A percentile compares a stretch with the other conserved stretches of the same genome.
Evolutionary conservation across 2,888 invertebrate genomes (phyloP).

Genomic region (Leptothorax acervorum): DNA sequence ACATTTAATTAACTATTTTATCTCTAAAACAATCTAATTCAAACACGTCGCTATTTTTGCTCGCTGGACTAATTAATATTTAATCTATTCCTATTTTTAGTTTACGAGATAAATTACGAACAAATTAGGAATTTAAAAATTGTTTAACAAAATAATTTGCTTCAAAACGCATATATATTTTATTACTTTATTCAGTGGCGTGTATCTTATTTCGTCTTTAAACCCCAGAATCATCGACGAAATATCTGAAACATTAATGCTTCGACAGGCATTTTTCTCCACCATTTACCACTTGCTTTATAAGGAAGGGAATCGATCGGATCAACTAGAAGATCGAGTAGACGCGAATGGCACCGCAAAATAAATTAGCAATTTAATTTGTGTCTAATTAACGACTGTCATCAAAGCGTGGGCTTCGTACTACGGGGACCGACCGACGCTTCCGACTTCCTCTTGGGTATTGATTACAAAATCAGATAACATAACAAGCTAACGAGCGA

Average conservation of each 20-base stretch:
- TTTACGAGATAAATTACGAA: background rate
- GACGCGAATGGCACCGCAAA: background rate
- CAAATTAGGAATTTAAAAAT: background rate
- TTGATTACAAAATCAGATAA: slow-evolving; percentile 80
- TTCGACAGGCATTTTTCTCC: background rate
- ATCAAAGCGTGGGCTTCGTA: slow-evolving; percentile 10
- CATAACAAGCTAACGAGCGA: slow-evolving; percentile 80
- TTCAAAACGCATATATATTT: background rate
- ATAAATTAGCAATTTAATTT: slow-evolving; percentile 59
- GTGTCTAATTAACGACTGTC: slow-evolving; percentile 65
- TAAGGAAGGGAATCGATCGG: background rate
- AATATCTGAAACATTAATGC: background rate
- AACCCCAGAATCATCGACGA: too few relatives aligned
- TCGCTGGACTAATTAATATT: background rate
- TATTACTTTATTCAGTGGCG: background rate
- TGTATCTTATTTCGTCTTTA: background rate
- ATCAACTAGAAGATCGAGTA: background rate
- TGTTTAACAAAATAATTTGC: background rate
- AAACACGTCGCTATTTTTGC: background rate
- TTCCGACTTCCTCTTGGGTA: slow-evolving; percentile 71
- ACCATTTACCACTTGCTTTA: background rate
- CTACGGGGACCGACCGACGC: slow-evolving; percentile 55
- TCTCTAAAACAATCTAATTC: slow-evolving; percentile 1
- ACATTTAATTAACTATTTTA: slow-evolving; percentile 29
- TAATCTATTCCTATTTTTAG: background rate